A percentile compares a stretch with the other conserved stretches of the same genome.
phyloP scores from a whole-genome alignment of 2,888 invertebrate species.

The Zootermopsis nevadensis region DNA sequence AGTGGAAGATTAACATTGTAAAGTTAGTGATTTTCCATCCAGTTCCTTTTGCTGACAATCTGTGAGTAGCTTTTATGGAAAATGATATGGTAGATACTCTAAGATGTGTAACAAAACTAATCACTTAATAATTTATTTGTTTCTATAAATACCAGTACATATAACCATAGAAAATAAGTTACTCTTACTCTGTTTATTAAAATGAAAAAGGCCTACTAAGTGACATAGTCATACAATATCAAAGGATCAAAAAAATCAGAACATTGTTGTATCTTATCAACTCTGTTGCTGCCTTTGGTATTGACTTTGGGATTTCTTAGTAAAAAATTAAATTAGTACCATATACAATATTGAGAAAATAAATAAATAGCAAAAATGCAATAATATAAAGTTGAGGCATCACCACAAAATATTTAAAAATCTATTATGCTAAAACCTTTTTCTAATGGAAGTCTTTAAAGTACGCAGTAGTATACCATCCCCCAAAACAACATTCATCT shows the following conservation, averaged over 20 bases:
- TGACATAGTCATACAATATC: conserved; percentile 36
- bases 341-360: conserved; percentile 16
- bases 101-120: conserved; percentile 12
- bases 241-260: conserved; percentile 32
- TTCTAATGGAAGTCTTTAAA: conserved; percentile 38
- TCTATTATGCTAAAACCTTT: conserved; percentile 15
- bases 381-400: conserved; percentile 30
- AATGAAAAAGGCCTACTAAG: conserved; percentile 36
- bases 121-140: conserved; percentile 40
- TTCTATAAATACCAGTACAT: conserved; percentile 44
- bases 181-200: conserved; percentile 33
- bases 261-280: conserved; percentile 27
- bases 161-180: conserved; percentile 47
- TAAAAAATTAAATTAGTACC: conserved; percentile 29
- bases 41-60: neutral
- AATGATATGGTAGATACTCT: neutral
- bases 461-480: conserved; percentile 36
- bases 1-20: no score
- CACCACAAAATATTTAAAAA: conserved; percentile 29
- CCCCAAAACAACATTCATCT: conserved; percentile 34
- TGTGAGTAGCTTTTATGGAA: neutral
- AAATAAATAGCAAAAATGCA: conserved; percentile 40
- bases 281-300: conserved; percentile 33
- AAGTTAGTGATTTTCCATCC: no score
- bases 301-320: conserved; percentile 35